Base-by-base conservation (phyloP, 2,888 invertebrate species). In the Apamea monoglypha region DNA sequence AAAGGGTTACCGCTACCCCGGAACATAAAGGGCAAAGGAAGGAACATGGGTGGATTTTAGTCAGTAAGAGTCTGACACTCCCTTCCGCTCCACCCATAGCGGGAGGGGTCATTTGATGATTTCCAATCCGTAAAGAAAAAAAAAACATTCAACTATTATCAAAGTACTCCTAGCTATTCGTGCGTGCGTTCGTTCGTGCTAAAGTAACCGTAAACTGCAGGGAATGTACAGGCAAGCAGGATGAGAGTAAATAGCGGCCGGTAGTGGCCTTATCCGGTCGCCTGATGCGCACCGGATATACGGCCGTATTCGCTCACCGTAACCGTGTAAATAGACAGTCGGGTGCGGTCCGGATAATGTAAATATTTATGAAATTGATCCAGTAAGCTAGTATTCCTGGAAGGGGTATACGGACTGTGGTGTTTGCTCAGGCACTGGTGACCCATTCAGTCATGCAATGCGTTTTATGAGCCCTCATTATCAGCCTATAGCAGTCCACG, bases 341-440 rank as follows among this genome's bases (percentile, higher is more conserved):
- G 70, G 32, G n/a, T 40, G 67, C 71, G 78, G 67, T 32, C 74
- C 75, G 81, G 71, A 84, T 79, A 84, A 80, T 64, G 50, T 84
- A 74, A 82, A 84, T 80, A 69, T 84, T 82, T 69, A 59, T 80
- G 63, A 64, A 74, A 84, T 84, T 82, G 84, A 74, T 50, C 32
- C 56, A 44, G 63, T 56, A 50, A 63, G 53, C 40, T 66, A 44
- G 32, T 64, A 47, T 66, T 10, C 25, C 32, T 6, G 12, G 66
- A 66, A 68, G 18, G 40, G 47, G 53, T 61, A 4, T 21, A 25
- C 7, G 25, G 21, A 7, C 7, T 21, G 18, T 21, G 36, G 10
- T 32, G n/a, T 32, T 66, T 32, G n/a, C 10, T 40, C 25, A 59
- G 4, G 44, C 7, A 44, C 44, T 25, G 29, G 32, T 36, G 59